Evolutionary conservation across 2,113 vertebrate genomes (phyloP), one percentile per base, ranked within the genome.

Genomic region (Oceanites oceanicus): DNA sequence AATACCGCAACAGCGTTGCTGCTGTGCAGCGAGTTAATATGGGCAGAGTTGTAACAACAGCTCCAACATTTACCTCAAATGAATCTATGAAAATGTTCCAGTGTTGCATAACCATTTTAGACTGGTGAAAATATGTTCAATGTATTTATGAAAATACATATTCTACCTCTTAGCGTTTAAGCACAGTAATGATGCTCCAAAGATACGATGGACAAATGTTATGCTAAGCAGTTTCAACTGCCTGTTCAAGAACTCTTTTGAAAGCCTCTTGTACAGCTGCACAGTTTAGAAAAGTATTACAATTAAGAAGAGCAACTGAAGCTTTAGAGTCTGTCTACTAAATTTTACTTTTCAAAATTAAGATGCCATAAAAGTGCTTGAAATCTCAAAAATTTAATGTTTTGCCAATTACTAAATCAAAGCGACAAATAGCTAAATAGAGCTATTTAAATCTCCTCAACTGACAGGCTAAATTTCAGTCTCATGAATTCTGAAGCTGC

Each of bases 341-440:
- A 70, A 91, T 88, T 91, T 93, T 73, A 77, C 49, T 86, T 95
- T 88, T 88, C 52, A 92, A 89, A 95, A 86, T 92, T 63, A 79
- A 80, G 70, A 77, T 65, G 32, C 10, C 11, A 44, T 74, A 63
- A 66, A 96, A 86, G 53, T 77, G 15, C 62, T 85, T 83, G 78
- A 93, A 96, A 88, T 93, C 50, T 95, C 71, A 88, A 94, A 80
- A 92, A 67, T 36, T 2, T 91, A 74, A 82, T 92, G 17, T 92
- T 94, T 97, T 96, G 87, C 47, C 85, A 93, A 76, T 95, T 93
- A 38, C 22, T 87, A 83, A 96, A 94, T 92, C 58, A 90, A 92
- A 90, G 50, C 88, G 87, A 80, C 47, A 92, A 96, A 96, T 67
- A 88, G 62, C 22, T 92, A 83, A 93, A 77, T 71, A 86, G 53